Evolutionary conservation across 1,140 invertebrate genomes (phyloP), one percentile per base, ranked within the genome.

Genomic region (Drepana arcuata): DNA sequence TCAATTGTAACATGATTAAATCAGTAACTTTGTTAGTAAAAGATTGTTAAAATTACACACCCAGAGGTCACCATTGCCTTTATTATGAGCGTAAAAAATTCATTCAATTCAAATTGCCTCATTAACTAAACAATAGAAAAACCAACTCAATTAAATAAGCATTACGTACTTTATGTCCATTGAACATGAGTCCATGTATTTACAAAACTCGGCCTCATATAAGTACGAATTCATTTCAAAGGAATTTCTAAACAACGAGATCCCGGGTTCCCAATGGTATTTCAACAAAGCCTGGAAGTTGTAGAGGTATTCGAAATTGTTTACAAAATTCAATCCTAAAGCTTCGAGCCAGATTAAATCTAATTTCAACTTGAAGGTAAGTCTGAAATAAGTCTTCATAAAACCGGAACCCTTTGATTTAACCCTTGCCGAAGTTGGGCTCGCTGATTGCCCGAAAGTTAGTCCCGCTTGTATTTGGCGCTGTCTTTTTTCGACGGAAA

Each of bases 271-370:
- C 74, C 72, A 75, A 67, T 75, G 77, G 77, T 70, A 79, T 79
- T 77, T 63, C 60, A 72, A 82, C 77, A 81, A 82, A 81, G 72
- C 72, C 72, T 67, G 64, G 46, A 75, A 81, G 58, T 81, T 77
- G 72, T 65, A 66, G 68, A 79, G 74, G 72, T 79, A 82, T 79
- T 69, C 57, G 62, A 82, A 82, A 79, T 82, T 82, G 78, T 82
- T 82, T 82, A 82, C 74, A 82, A 79, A 82, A 82, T 82, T 79
- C 74, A 82, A 82, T 79, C 78, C 72, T 77, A 71, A 79, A 82
- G 72, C 73, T 77, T 68, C 72, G 74, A 70, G 71, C 61, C 78
- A 79, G 78, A 79, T 79, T 79, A 82, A 82, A 82, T 82, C 78
- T 82, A 82, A 82, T 82, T 82, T 79, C 78, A 82, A 82, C 71